Evolutionary conservation across 2,888 invertebrate genomes (phyloP).

Genomic region (Callosobruchus maculatus): DNA sequence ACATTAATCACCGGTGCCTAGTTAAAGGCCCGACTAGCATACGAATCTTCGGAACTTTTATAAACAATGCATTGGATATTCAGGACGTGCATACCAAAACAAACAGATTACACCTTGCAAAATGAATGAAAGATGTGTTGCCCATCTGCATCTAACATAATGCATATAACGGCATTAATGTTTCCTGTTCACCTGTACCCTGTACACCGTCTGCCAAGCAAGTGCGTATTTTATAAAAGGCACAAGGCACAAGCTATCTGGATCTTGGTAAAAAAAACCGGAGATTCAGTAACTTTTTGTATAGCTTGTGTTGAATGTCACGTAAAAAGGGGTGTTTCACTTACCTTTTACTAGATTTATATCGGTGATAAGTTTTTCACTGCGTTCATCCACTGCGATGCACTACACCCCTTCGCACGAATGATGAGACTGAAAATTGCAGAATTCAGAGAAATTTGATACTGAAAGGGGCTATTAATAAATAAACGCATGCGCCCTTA

Average conservation of each 20-base stretch:
- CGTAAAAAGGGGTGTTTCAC: constrained; percentile 7
- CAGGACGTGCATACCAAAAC: neutral
- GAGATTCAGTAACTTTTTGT: neutral
- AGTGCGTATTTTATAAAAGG: neutral
- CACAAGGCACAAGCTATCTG: neutral
- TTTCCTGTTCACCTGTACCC: neutral
- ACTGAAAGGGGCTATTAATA: constrained; percentile 35
- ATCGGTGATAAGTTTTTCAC: constrained; percentile 20
- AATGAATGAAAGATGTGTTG: neutral
- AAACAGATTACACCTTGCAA: neutral
- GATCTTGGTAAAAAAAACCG: neutral
- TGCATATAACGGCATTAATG: neutral
- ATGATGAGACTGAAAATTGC: constrained; percentile 28
- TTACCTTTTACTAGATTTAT: constrained; percentile 18
- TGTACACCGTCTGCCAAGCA: neutral
- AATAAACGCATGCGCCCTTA: constrained; percentile 25
- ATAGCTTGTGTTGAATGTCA: neutral
- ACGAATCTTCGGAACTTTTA: too few relatives aligned
- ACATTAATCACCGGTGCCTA: too few relatives aligned
- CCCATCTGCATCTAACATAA: neutral
- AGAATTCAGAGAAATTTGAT: constrained; percentile 37
- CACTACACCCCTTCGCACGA: constrained; percentile 25
- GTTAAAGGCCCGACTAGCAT: too few relatives aligned
- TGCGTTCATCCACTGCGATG: constrained; percentile 22
- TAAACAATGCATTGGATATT: neutral